These are phyloP conservation scores for Scaeva pyrastri DNA, from an alignment of 2,888 invertebrate species.

Conservation along the genomic window DNA sequence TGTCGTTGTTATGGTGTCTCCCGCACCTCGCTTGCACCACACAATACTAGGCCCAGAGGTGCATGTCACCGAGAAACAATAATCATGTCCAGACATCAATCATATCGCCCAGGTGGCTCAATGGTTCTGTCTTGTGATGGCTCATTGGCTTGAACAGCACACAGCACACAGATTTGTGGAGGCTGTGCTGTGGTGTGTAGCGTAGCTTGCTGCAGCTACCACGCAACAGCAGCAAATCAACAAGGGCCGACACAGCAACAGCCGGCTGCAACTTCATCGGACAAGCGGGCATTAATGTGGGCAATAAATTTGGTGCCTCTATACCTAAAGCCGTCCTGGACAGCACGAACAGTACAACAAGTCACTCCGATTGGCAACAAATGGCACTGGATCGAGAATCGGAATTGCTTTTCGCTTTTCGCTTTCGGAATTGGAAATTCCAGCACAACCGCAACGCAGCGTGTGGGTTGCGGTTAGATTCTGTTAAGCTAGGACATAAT, in stretches of 20 bases:
- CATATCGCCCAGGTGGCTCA: constrained; percentile 75
- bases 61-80: constrained; percentile 70
- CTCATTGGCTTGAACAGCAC: constrained; percentile 59
- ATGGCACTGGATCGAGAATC: constrained; percentile 69
- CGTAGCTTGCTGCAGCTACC: constrained; percentile 23
- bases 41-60: constrained; percentile 22
- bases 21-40: not conserved
- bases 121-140: constrained; percentile 55
- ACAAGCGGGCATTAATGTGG: constrained; percentile 74
- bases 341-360: constrained; percentile 57
- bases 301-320: constrained; percentile 75
- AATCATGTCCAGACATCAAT: constrained; percentile 75
- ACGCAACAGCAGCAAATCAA: constrained; percentile 51
- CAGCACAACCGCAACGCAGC: constrained; percentile 11
- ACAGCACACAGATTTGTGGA: constrained; percentile 63
- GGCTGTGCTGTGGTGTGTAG: too few relatives aligned
- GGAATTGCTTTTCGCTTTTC: constrained; percentile 69
- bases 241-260: constrained; percentile 52
- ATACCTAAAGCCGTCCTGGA: constrained; percentile 38
- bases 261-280: constrained; percentile 64
- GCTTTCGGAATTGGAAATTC: constrained; percentile 66
- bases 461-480: constrained; percentile 60
- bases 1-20: constrained; percentile 47
- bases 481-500: constrained; percentile 38
- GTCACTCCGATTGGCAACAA: constrained; percentile 73